Evolutionary conservation across 2,113 vertebrate species (phyloP), one percentile per base, ranked within the genome.

Genomic region (Melanostigma gelatinosum): DNA sequence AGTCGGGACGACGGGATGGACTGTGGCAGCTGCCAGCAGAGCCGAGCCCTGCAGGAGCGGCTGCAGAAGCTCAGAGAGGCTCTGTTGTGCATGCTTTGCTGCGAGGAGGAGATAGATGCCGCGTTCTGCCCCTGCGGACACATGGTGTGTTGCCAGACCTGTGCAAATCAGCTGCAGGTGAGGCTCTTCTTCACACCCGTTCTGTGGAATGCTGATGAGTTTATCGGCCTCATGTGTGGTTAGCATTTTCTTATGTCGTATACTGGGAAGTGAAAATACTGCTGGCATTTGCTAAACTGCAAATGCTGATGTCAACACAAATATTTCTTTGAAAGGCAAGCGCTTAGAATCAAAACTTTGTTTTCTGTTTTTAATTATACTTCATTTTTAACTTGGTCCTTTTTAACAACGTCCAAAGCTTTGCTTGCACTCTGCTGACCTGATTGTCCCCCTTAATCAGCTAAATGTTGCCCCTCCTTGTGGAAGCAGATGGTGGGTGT

Each of bases 71-170:
- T 99, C 27, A 92, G 96, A 64, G 98, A 99, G 82, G 98, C 98
- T 58, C 95, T 99, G 95, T 87, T 99, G 72, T 99, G 98, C 85
- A 96, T 97, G 96, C 90, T 97, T 75, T 99, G 98, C 91, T 99
- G 98, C 57, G 97, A 96, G 86, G 96, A 97, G 79, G 97, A 99
- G 95, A 99, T 99, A 44, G 96, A 99, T 69, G 97, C 97, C 0
- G 96, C 98, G 2, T 99, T 99, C 90, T 99, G 98, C 82, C 98
- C 98, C 62, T 99, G 98, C 2, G 98, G 98, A 38, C 98, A 99
- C 90, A 98, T 98, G 20, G 97, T 99, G 77, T 99, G 98, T 94
- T 99, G 98, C 67, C 96, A 98, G 93, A 89, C 92, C 85, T 99
- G 98, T 0, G 98, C 98, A 1, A 76, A 89, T 75, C 98, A 97